Evolutionary conservation across 2,797 vertebrate species (phyloP), one percentile per base, ranked within the genome.

Genomic region (Oreortyx pictus): DNA sequence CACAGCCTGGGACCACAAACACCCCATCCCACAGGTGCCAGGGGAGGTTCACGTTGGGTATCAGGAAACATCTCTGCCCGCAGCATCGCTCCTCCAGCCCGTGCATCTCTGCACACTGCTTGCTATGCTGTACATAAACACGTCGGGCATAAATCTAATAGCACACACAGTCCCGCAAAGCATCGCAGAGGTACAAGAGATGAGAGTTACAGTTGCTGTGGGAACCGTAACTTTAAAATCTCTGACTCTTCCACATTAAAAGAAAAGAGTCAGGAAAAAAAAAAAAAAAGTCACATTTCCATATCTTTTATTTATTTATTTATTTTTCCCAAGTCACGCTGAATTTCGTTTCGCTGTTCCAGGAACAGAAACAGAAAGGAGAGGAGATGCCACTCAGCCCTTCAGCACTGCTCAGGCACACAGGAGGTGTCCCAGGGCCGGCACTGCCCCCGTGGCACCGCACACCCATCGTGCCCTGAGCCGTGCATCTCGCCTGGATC

Each of bases 221-320:
- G 94, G 95, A 95, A 94, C 94, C 56, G 65, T 89, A 93, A 93
- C 92, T 96, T 94, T 66, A 93, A 94, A 91, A 90, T 87, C 82
- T 68, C 89, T 22, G 91, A 85, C 84, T 93, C 68, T 79, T 78
- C 52, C 6, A 1, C 0, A 1, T 72, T 68, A 47, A 82, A 88
- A 92, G 86, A 82, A 82, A 77, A 65, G 4, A 88, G 66, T 84
- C 67, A 84, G 82, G 46, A 60, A 82, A 41, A 14, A 41, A 39
- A 39, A 39, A 39, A 39, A 41, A 41, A 65, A 95, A 96, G 70
- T 82, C 88, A 61, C 50, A 91, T 95, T 96, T 93, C 82, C 88
- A 47, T 77, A 56, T 22, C 14, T 70, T 86, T 86, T 56, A 12
- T 71, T 62, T 43, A 80, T 71, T 71, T 2, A 29, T 29, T 74